Evolutionary conservation across 1,140 invertebrate species (phyloP), one percentile per base, ranked within the genome.

Genomic region (Teleopsis dalmanni): DNA sequence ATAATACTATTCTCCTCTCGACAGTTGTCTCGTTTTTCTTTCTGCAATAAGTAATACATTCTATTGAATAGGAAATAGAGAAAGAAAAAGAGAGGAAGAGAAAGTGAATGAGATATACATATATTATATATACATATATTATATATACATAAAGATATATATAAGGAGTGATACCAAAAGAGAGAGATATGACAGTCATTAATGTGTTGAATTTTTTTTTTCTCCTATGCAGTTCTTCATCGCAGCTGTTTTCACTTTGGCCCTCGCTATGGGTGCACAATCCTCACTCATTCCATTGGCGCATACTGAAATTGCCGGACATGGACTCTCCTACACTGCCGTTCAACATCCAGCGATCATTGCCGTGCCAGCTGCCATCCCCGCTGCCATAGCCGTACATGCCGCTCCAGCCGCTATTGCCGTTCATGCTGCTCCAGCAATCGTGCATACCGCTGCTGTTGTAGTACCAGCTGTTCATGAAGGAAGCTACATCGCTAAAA

Each of bases 401-500:
- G 42, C 35, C 10, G 23, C 31, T 22, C 22, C 16, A n/a, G 36
- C 25, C n/a, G 23, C 27, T 13, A n/a, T n/a, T n/a, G n/a, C n/a
- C n/a, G n/a, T n/a, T n/a, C n/a, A n/a, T n/a, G 49, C 29, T 19
- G 29, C 35, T 27, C 33, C 42, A 13, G 50, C 22, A 33, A 66
- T 63, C 21, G 51, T 60, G 18, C 48, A 42, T 29, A 29, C 48
- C 23, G 25, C 38, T 3, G 11, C 48, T 21, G 36, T 40, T 2
- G 47, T 41, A 7, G 19, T 42, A 2, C 41, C 22, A 14, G 16
- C 25, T 3, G 47, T 27, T 21, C 60, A 57, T 50, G 61, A 59
- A 40, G 61, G 60, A 7, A 56, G 59, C 40, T 76, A 76, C 47
- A 74, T 75, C 19, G 75, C 75, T 45, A 73, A 75, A 48, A 76